These are phyloP conservation scores for Ectemnius continuus DNA, from an alignment of 2,888 invertebrate genomes.

Conservation along the genomic window DNA sequence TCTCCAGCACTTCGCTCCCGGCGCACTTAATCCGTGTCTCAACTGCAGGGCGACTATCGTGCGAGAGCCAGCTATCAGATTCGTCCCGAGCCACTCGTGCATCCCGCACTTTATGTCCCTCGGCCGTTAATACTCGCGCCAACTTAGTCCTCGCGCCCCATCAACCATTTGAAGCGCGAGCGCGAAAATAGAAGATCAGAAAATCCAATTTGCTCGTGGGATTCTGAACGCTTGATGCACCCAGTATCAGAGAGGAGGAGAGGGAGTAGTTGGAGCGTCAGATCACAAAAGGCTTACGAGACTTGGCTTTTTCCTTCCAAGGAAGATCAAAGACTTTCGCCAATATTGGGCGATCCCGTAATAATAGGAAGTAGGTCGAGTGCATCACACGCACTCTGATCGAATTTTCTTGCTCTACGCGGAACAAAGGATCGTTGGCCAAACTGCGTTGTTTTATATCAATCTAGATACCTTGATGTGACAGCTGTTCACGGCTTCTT, in stretches of 20 bases:
- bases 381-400: slow-evolving; percentile 23
- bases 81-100: background rate
- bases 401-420: slow-evolving; percentile 21
- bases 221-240: background rate
- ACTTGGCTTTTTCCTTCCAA: background rate
- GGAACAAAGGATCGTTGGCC: slow-evolving; percentile 57
- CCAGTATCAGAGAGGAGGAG: too few species aligned
- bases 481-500: slow-evolving; percentile 32
- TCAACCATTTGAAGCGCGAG: background rate
- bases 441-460: slow-evolving; percentile 45
- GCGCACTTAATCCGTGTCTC: slow-evolving; percentile 3
- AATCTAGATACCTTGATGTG: slow-evolving; percentile 38
- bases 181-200: background rate
- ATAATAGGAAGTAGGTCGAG: slow-evolving; percentile 61
- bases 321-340: slow-evolving; percentile 24
- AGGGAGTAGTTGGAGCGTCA: too few species aligned
- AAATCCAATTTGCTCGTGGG: background rate
- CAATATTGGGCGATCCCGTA: slow-evolving; percentile 30
- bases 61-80: background rate
- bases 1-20: slow-evolving; percentile 6
- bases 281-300: slow-evolving; percentile 4
- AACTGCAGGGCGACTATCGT: background rate
- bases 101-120: slow-evolving; percentile 7
- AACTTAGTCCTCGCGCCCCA: background rate
- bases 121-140: slow-evolving; percentile 13